Evolutionary conservation across 2,888 invertebrate species (phyloP).

Genomic region (Neoaliturus tenellus): DNA sequence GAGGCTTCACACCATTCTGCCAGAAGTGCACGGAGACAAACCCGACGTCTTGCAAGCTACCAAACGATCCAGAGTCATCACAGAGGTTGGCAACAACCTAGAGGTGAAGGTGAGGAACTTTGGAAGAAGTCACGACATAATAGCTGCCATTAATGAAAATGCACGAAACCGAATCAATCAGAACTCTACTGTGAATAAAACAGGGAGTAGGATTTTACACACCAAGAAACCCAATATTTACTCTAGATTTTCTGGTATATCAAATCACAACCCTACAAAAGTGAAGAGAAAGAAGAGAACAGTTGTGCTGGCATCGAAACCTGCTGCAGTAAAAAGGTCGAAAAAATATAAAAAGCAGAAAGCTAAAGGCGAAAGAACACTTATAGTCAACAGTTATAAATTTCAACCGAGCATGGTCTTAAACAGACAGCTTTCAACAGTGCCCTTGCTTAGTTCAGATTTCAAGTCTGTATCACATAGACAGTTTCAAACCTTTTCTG

Average conservation of each 20-base stretch:
- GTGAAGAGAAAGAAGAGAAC: neutral
- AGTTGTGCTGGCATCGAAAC: neutral
- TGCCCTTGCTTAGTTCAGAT: neutral
- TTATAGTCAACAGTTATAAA: neutral
- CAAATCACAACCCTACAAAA: neutral
- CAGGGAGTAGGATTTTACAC: neutral
- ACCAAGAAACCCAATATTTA: neutral
- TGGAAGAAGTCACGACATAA: slow-evolving; percentile 5
- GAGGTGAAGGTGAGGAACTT: neutral
- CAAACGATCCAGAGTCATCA: neutral
- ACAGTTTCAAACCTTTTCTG: neutral
- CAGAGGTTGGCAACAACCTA: neutral
- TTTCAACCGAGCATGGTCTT: neutral
- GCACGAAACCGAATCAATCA: neutral
- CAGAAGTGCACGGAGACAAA: neutral
- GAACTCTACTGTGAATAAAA: neutral
- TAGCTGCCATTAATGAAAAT: neutral
- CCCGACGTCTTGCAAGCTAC: neutral
- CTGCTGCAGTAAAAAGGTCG: neutral
- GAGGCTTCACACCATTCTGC: neutral
- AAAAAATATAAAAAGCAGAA: neutral
- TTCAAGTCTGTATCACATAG: neutral
- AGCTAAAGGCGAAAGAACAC: neutral
- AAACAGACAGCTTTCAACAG: neutral
- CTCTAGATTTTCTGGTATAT: neutral